Evolutionary conservation across 2,888 invertebrate genomes (phyloP).

Genomic region (Atethmia centrago): DNA sequence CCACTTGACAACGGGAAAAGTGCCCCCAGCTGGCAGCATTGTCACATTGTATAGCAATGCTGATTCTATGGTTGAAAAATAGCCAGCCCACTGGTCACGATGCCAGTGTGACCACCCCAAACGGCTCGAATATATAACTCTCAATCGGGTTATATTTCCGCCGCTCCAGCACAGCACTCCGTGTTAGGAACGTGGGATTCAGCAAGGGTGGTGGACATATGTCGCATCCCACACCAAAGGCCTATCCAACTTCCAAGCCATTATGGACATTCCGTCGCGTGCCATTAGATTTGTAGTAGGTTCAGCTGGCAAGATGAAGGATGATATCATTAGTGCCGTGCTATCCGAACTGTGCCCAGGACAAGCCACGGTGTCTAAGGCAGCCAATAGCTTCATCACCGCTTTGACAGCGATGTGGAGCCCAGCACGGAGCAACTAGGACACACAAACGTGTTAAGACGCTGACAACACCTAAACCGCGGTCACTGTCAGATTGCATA

Average conservation of each 20-base stretch:
- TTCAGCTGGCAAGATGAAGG: neutral
- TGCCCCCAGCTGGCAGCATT: neutral
- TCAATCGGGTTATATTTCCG: neutral
- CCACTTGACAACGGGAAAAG: neutral
- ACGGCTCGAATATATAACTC: neutral
- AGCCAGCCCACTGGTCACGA: neutral
- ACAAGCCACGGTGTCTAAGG: neutral
- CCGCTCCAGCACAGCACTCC: no score
- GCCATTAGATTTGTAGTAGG: neutral
- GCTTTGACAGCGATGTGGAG: neutral
- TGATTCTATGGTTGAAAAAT: neutral
- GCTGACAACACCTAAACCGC: no score
- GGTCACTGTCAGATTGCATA: no score
- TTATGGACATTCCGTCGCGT: neutral
- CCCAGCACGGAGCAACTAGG: neutral
- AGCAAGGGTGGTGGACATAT: neutral
- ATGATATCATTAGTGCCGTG: neutral
- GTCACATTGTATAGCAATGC: neutral
- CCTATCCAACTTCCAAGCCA: neutral
- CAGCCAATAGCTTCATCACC: slow-evolving; percentile 1
- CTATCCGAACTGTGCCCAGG: neutral
- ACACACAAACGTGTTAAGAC: neutral
- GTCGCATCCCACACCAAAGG: neutral
- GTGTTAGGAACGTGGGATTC: neutral
- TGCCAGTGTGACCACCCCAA: neutral